Conservation (phyloP, 1,140 invertebrate genomes). For the Ectropis grisescens region DNA sequence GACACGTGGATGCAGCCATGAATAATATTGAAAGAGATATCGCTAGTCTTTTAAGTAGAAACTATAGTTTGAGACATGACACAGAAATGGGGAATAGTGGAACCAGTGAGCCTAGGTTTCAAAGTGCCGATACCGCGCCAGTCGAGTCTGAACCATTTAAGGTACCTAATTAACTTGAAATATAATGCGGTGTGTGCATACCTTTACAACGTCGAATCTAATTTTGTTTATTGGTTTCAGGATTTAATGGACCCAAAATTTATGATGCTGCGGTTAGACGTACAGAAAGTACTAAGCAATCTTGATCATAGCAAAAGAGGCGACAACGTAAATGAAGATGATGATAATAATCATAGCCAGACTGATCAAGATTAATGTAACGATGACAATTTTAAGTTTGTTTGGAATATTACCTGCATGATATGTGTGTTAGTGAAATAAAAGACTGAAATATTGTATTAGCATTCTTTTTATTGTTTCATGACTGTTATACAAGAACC, state of each 20-base stretch:
- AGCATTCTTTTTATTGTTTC: slow-evolving; percentile 30
- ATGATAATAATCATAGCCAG: no score
- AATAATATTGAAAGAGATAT: slow-evolving; percentile 49
- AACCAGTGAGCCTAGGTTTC: slow-evolving; percentile 3
- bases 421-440: no score
- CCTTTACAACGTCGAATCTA: background rate
- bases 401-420: no score
- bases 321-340: no score
- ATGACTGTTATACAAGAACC: slow-evolving; percentile 32
- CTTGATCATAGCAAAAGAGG: slow-evolving; percentile 33
- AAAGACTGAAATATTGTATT: slow-evolving; percentile 47
- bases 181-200: background rate
- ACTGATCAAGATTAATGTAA: no score
- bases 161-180: slow-evolving; percentile 10
- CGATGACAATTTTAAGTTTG: no score
- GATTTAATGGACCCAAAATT: slow-evolving; percentile 61
- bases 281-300: slow-evolving; percentile 53
- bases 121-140: slow-evolving; percentile 12
- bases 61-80: slow-evolving; percentile 22
- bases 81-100: slow-evolving; percentile 8
- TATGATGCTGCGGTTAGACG: slow-evolving; percentile 58
- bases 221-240: slow-evolving; percentile 19
- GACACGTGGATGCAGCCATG: slow-evolving; percentile 21
- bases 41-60: slow-evolving; percentile 35
- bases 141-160: slow-evolving; percentile 25